Percentiles rank a stretch among this genome's conserved stretches.
These are phyloP conservation scores for Amblyjoppa fuscipennis DNA, from an alignment of 2,888 invertebrate genomes.

Conservation along the genomic window DNA sequence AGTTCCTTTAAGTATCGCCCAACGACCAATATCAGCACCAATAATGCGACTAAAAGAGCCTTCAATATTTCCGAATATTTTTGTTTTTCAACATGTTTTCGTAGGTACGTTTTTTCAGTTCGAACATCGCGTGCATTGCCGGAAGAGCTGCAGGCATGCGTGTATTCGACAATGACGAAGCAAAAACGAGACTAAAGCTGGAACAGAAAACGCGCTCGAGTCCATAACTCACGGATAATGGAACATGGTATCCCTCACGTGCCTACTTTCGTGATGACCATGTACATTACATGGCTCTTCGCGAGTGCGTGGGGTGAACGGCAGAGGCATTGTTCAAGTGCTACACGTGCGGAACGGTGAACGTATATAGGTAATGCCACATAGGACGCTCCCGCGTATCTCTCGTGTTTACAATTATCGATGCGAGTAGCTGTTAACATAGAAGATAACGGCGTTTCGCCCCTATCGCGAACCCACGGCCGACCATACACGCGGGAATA, in stretches of 20 bases:
- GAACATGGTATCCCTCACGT: slow-evolving; percentile 21
- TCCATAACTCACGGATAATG: slow-evolving; percentile 47
- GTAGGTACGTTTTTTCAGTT: no score
- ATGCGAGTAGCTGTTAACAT: slow-evolving; percentile 29
- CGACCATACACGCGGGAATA: background rate
- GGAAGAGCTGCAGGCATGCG: no score
- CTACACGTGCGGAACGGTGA: background rate
- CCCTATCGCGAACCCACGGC: background rate
- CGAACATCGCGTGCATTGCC: no score
- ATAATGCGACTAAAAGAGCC: no score
- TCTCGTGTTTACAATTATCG: slow-evolving; percentile 39
- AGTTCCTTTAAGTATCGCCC: no score
- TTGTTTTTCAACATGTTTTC: no score
- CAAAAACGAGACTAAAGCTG: slow-evolving; percentile 4
- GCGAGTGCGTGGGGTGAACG: slow-evolving; percentile 20
- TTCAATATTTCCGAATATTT: no score
- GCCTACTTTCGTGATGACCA: background rate
- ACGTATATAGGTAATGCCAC: background rate
- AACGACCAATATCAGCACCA: no score
- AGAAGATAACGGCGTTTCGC: slow-evolving; percentile 18
- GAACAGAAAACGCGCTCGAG: slow-evolving; percentile 20
- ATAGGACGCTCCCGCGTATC: background rate
- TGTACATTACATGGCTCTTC: slow-evolving; percentile 11
- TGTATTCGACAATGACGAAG: no score
- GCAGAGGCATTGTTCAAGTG: slow-evolving; percentile 38